These are phyloP conservation scores for Latrodectus geometricus DNA, from an alignment of 1,140 invertebrate genomes.

Conservation along the genomic window DNA sequence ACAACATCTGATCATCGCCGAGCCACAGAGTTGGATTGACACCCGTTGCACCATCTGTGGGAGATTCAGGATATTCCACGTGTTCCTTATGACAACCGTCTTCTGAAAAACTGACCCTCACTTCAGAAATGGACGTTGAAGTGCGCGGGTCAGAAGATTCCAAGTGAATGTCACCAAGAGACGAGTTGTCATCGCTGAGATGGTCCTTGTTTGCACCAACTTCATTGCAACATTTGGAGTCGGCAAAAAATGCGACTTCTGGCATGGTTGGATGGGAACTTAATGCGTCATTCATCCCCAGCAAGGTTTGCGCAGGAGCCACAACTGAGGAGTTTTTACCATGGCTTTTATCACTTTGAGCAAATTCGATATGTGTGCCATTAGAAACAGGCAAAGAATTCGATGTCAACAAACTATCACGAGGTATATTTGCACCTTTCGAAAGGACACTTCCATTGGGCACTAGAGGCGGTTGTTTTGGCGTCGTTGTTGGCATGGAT, in stretches of 20 bases:
- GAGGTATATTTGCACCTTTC: background rate
- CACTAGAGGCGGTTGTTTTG: background rate
- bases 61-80: background rate
- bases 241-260: background rate
- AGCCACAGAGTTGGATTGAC: constrained; percentile 54
- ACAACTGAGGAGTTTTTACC: background rate
- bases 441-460: constrained; percentile 28
- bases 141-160: background rate
- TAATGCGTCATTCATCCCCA: background rate
- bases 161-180: background rate
- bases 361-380: constrained; percentile 7
- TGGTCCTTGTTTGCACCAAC: background rate
- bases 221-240: constrained; percentile 5
- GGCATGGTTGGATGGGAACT: background rate
- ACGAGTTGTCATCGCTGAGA: background rate
- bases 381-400: background rate
- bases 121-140: constrained; percentile 4
- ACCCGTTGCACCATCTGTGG: constrained; percentile 3
- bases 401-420: background rate
- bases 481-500: constrained; percentile 48
- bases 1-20: constrained; percentile 54
- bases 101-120: background rate
- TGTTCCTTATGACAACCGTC: background rate
- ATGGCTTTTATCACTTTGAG: constrained; percentile 4
- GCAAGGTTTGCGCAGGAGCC: background rate